Evolutionary conservation across 2,888 invertebrate species (phyloP).

Genomic region (Drosophila longiperda): DNA sequence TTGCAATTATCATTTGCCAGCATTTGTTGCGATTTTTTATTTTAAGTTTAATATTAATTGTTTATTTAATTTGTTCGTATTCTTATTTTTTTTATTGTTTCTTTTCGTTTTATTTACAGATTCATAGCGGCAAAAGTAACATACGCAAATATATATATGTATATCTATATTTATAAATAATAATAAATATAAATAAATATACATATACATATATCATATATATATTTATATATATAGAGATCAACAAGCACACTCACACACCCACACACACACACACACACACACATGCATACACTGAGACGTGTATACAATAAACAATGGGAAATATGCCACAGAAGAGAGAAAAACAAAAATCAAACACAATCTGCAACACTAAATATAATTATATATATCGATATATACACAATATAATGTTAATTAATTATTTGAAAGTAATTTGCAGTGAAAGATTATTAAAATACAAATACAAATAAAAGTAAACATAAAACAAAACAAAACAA

Average conservation of each 20-base stretch:
- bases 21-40: not conserved
- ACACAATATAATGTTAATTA: conserved; percentile 44
- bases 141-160: conserved; percentile 50
- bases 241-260: conserved; percentile 31
- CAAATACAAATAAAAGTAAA: conserved; percentile 6
- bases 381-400: conserved; percentile 35
- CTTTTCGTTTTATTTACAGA: conserved; percentile 68
- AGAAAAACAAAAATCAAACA: conserved; percentile 26
- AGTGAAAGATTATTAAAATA: conserved; percentile 25
- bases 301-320: conserved; percentile 32
- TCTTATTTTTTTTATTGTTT: conserved; percentile 30
- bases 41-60: conserved; percentile 2
- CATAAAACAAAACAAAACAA: conserved; percentile 1
- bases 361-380: conserved; percentile 33
- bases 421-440: conserved; percentile 55
- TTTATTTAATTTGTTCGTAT: conserved; percentile 45
- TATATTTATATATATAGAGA: conserved; percentile 26
- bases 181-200: conserved; percentile 35
- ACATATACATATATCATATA: conserved; percentile 26
- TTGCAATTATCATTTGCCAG: conserved; percentile 25
- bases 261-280: conserved; percentile 14
- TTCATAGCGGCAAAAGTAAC: conserved; percentile 78
- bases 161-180: conserved; percentile 49
- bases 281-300: conserved; percentile 27
- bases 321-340: conserved; percentile 32